Evolutionary conservation across 2,888 invertebrate species (phyloP), one percentile per base, ranked within the genome.

Genomic region (Abrostola triplasia): DNA sequence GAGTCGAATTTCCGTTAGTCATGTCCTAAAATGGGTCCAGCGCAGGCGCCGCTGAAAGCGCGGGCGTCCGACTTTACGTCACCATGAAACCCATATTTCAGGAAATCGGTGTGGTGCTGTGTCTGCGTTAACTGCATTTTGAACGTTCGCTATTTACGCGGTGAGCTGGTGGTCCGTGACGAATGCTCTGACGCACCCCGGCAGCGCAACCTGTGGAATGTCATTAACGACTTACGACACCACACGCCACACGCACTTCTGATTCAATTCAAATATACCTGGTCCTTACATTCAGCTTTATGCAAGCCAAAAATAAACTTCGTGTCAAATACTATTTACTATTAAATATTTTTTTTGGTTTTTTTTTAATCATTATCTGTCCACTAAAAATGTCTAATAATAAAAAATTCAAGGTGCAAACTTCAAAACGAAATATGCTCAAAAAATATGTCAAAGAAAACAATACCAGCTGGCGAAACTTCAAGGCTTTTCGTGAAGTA

Each of bases 1-100:
- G 94, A 93, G 93, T 95, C 95, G 94, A 95, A 96, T 96, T 96
- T 96, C 96, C 95, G 94, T 95, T 95, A 95, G 95, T 95, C 95
- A 95, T 96, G 96, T 96, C 96, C 96, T 96, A 96, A 96, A 96
- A 96, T 96, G 96, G 96, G 95, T 93, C 92, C 95, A 95, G 90
- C 92, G 90, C 92, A 93, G 95, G 96, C 95, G 93, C 94, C 92
- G 94, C 92, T 92, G 93, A 92, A 92, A 92, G 94, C 93, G 93
- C 93, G 94, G 93, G 94, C 93, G 93, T 92, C 88, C 87, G 90
- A 87, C 90, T 92, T 91, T 93, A 86, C 94, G 94, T 94, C 94
- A 94, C 91, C 86, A 86, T 88, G 90, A 92, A 93, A 89, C 90
- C 93, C 91, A 86, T 91, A 93, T 94, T 94, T 94, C 94, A 94